Evolutionary conservation across 2,113 vertebrate species (phyloP).

Genomic region (Otus sunia): DNA sequence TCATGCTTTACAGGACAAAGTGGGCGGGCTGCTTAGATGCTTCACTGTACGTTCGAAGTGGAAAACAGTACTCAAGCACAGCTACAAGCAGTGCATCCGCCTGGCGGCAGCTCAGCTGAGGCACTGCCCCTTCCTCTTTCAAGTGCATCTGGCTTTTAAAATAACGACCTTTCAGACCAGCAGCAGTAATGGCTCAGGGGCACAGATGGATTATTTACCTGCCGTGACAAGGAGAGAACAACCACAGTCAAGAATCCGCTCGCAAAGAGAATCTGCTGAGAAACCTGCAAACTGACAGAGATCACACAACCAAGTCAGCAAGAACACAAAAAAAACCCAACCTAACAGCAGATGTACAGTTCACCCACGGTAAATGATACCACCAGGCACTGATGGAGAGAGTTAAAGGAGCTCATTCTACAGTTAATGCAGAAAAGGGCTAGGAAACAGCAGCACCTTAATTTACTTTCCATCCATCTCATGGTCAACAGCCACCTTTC

Average conservation of each 20-base stretch:
- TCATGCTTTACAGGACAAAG: not conserved
- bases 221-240: conserved; percentile 91
- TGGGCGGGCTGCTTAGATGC: not conserved
- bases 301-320: not conserved
- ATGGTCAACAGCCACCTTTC: not conserved
- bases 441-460: not conserved
- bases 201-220: conserved; percentile 71
- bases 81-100: not conserved
- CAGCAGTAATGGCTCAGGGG: not conserved
- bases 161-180: not conserved
- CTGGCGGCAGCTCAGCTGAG: not conserved
- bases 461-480: not conserved
- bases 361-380: not conserved
- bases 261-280: conserved; percentile 91
- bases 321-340: not conserved
- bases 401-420: not conserved
- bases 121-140: not conserved
- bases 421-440: not conserved
- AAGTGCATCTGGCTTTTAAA: not conserved
- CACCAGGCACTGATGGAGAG: not conserved
- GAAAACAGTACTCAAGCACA: not conserved
- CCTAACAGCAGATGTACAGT: not conserved
- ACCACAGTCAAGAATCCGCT: conserved; percentile 87
- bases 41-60: not conserved
- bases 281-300: conserved; percentile 92